Conservation (phyloP, 2,888 invertebrate genomes). For the Conops quadrifasciatus region DNA sequence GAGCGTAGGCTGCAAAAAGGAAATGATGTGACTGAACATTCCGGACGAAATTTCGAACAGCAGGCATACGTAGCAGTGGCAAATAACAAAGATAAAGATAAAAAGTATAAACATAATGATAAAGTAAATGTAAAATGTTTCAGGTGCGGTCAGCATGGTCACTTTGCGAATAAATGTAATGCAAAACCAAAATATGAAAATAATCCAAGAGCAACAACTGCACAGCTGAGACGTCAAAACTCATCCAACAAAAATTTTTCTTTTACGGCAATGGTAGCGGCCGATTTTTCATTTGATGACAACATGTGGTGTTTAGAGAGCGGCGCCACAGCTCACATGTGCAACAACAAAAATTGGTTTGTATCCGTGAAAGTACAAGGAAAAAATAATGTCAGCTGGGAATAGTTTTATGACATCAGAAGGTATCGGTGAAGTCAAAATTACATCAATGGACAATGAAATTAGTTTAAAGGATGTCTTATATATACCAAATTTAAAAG, state of each 20-base stretch:
- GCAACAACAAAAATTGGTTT: slow-evolving; percentile 25
- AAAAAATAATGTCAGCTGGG: slow-evolving; percentile 22
- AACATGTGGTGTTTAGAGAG: slow-evolving; percentile 18
- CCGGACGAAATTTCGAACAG: slow-evolving; percentile 1
- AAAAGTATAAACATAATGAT: slow-evolving; percentile 1
- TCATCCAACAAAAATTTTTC: too few species aligned
- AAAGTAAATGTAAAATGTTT: slow-evolving; percentile 25
- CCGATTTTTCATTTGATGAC: neutral
- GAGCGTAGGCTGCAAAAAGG: slow-evolving; percentile 30
- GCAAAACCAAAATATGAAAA: neutral
- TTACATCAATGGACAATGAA: slow-evolving; percentile 15
- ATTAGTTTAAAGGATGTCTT: slow-evolving; percentile 26
- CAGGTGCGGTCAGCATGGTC: slow-evolving; percentile 29
- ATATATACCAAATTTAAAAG: slow-evolving; percentile 39
- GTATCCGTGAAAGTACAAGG: slow-evolving; percentile 12
- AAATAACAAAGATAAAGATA: neutral
- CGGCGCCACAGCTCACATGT: slow-evolving; percentile 35
- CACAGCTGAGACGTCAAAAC: neutral
- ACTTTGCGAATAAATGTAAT: slow-evolving; percentile 19
- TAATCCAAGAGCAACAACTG: neutral
- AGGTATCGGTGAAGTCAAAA: slow-evolving; percentile 28
- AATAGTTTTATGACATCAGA: slow-evolving; percentile 23
- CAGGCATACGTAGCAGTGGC: slow-evolving; percentile 28
- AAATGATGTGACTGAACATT: neutral
- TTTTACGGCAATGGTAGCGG: neutral